Percentiles rank a stretch among this genome's conserved stretches.
phyloP scores from a whole-genome alignment of 2,113 vertebrate genomes.

The Sylvilagus bachmani region DNA sequence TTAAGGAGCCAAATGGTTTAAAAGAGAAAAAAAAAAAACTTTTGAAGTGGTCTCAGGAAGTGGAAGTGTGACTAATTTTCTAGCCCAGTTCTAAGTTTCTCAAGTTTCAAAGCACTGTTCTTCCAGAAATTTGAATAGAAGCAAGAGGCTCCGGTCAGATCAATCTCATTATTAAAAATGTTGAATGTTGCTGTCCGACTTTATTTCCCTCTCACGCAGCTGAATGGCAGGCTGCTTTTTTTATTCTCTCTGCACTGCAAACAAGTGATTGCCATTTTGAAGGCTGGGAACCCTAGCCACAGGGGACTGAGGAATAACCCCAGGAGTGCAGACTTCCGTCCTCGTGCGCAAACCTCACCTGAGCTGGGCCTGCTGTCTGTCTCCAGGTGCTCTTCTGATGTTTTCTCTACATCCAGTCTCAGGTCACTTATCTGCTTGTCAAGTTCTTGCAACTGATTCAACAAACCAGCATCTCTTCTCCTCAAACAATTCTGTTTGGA shows the following conservation, averaged over 20 bases:
- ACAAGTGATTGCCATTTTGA: slow-evolving; percentile 27
- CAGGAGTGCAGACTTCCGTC: background rate
- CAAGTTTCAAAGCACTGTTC: slow-evolving; percentile 75
- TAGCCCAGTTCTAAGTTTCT: slow-evolving; percentile 74
- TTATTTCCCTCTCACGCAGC: slow-evolving; percentile 45
- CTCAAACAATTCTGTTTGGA: slow-evolving; percentile 93
- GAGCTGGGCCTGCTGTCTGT: slow-evolving; percentile 97
- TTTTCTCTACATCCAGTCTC: slow-evolving; percentile 93
- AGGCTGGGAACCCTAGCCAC: background rate
- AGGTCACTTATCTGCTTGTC: slow-evolving; percentile 97
- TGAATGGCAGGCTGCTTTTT: background rate
- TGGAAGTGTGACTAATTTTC: slow-evolving; percentile 83
- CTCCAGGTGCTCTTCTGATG: slow-evolving; percentile 92
- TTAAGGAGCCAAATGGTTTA: slow-evolving; percentile 79
- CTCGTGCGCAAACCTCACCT: slow-evolving; percentile 85
- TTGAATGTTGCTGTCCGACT: background rate
- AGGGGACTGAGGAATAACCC: background rate
- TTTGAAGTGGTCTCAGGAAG: slow-evolving; percentile 80
- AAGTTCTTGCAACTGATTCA: slow-evolving; percentile 95
- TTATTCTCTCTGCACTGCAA: background rate
- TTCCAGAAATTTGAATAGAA: slow-evolving; percentile 74
- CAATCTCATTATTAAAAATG: slow-evolving; percentile 65
- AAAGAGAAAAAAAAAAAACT: slow-evolving; percentile 36
- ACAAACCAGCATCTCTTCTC: slow-evolving; percentile 93
- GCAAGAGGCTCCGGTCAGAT: slow-evolving; percentile 39